Percentiles rank a stretch among this genome's conserved stretches.
phyloP scores from a whole-genome alignment of 2,113 vertebrate genomes.

The Platichthys stellatus region DNA sequence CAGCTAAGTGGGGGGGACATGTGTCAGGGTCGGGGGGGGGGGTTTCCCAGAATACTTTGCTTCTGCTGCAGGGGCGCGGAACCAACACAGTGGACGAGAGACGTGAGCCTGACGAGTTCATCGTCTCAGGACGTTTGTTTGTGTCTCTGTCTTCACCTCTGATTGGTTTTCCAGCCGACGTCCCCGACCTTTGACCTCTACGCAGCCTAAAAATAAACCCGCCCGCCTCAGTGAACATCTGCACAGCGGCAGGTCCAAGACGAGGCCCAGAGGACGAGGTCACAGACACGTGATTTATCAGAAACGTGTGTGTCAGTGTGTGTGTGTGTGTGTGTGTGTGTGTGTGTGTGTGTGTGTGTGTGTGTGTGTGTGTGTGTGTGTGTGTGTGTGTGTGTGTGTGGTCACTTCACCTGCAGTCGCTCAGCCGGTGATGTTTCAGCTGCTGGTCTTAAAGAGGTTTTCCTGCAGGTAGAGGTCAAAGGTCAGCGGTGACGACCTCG shows the following conservation, averaged over 20 bases:
- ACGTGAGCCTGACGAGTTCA: background rate
- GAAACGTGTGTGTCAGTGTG: no score
- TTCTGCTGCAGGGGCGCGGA: conserved; percentile 39
- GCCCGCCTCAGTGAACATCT: conserved; percentile 44
- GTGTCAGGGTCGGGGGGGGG: conserved; percentile 50
- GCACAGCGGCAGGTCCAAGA: background rate
- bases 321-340: no score
- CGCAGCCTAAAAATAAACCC: conserved; percentile 59
- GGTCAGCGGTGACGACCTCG: conserved; percentile 14
- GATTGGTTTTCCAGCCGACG: conserved; percentile 45
- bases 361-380: no score
- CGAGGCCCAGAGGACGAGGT: no score
- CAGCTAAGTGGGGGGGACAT: conserved; percentile 36
- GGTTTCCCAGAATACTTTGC: conserved; percentile 59
- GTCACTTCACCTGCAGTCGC: background rate
- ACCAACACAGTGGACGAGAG: conserved; percentile 31
- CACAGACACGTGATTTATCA: no score
- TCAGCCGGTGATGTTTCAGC: no score
- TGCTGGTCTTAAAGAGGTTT: background rate
- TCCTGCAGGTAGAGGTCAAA: background rate
- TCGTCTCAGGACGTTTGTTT: no score
- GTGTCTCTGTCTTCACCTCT: background rate
- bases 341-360: no score
- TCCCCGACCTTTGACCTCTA: background rate
- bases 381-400: background rate